Conservation (phyloP, 2,888 invertebrate species). For the Heteromyza rotundicornis region DNA sequence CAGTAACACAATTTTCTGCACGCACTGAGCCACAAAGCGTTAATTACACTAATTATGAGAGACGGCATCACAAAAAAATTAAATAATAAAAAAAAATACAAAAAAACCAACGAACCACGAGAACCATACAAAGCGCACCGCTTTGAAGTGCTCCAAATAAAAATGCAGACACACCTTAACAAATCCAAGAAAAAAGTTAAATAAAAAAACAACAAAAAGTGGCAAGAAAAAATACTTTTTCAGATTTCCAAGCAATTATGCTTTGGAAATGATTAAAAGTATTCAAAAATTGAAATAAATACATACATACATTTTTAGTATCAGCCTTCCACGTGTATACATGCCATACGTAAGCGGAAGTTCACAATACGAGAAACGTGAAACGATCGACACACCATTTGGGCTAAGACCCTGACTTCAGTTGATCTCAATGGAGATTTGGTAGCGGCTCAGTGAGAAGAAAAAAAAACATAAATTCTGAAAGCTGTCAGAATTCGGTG, state of each 20-base stretch:
- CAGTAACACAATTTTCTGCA: conserved; percentile 59
- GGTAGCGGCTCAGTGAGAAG: too few relatives aligned
- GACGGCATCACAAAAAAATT: background rate
- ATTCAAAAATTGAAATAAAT: background rate
- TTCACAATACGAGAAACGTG: too few relatives aligned
- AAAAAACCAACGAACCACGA: conserved; percentile 28
- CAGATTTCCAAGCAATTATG: background rate
- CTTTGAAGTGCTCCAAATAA: conserved; percentile 53
- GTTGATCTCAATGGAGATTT: too few relatives aligned
- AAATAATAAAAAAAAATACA: conserved; percentile 3
- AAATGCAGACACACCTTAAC: conserved; percentile 48
- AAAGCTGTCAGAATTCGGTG: conserved; percentile 8
- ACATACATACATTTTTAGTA: background rate
- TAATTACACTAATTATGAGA: conserved; percentile 55
- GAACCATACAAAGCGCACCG: too few relatives aligned
- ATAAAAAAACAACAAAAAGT: background rate
- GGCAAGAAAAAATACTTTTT: background rate
- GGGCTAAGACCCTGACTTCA: too few relatives aligned
- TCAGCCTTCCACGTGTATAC: too few relatives aligned
- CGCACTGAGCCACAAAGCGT: conserved; percentile 55
- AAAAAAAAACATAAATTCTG: conserved; percentile 1
- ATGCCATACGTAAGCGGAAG: too few relatives aligned
- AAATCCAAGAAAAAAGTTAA: background rate
- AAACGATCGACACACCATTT: too few relatives aligned
- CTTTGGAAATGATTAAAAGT: background rate